Evolutionary conservation across 2,888 invertebrate genomes (phyloP), one percentile per base, ranked within the genome.

Genomic region (Epirrita christyi): DNA sequence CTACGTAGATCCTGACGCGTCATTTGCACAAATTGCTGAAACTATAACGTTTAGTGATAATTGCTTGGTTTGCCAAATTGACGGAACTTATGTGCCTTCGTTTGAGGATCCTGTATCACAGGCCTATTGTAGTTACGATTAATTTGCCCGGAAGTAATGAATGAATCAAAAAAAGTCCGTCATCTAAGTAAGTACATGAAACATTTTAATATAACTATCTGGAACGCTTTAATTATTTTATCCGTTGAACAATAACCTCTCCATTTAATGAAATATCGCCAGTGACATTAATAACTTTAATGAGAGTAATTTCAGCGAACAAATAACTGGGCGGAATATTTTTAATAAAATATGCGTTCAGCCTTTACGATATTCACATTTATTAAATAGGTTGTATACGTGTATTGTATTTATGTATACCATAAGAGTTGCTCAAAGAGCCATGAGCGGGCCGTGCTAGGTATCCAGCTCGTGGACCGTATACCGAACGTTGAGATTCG

Each of bases 21-120:
- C 83, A 80, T 83, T 86, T 80, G 78, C 73, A 74, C 79, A 80
- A 85, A 87, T 87, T 84, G 82, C 77, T 73, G 79, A 73, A 86
- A 86, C 84, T 86, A 80, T 80, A 72, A 71, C 80, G 77, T 86
- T 90, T 87, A 87, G 80, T 68, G 78, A 74, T 86, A 86, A 88
- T 88, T 81, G 80, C 74, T 83, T 63, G 81, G 83, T 80, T 81
- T 72, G 72, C 80, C 81, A 76, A 88, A 87, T 82, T 74, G 78
- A 76, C 66, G 66, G 75, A 75, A 79, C 80, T 72, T 7, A 73
- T 75, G 67, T 68, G 74, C 63, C 59, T 70, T 67, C 56, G 61
- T 70, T 67, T 58, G 61, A 61, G 34, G 27, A 47, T 53, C 43
- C 13, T 37, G 36, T 32, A 38, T 0, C 5, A 10, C 10, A 36